Base-by-base conservation (phyloP, 2,888 invertebrate species). In the Alviniconcha strummeri region DNA sequence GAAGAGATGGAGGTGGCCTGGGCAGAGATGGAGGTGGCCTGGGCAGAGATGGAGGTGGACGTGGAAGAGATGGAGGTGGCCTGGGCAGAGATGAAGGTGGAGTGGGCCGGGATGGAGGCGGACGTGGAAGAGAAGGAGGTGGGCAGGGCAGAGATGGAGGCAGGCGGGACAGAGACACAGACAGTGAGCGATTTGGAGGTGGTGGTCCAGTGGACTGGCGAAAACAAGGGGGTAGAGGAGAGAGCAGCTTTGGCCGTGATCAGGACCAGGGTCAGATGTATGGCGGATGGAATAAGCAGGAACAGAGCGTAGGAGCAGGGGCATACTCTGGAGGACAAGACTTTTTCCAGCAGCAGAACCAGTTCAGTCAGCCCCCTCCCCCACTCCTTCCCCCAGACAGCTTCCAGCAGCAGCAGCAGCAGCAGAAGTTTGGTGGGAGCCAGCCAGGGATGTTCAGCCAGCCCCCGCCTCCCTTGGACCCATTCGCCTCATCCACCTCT, bases 341-440 rank as follows among this genome's bases (percentile, higher is more conserved):
- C 74, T 52, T 52, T 17, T 74, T 74, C 55, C 56, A 11, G 55
- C 36, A 19, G 36, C 81, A 13, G 72, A 55, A 6, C 13, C 64
- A 71, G 78, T 55, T 56, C 83, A 55, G 7, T 19, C 11, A 57
- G 7, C 79, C 54, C 74, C 81, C 78, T 52, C 82, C 77, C n/a
- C 19, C 80, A 13, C 36, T 67, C 56, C 64, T n/a, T 9, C 71
- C 83, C 36, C 83, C 19, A 11, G 60, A 15, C 5, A n/a, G 76
- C 17, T 83, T 77, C 82, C 56, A 76, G 9, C 76, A 72, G n/a
- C 52, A 5, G 60, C 78, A 56, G 6, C 78, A 60, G 19, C 3
- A 3, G 6, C 78, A 11, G 7, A 17, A 52, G 60, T 19, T 9
- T 4, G 64, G 78, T 13, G 13, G 57, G 5, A 8, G 17, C 57